Evolutionary conservation across 2,113 vertebrate genomes (phyloP).

Genomic region (Datnioides undecimradiatus): DNA sequence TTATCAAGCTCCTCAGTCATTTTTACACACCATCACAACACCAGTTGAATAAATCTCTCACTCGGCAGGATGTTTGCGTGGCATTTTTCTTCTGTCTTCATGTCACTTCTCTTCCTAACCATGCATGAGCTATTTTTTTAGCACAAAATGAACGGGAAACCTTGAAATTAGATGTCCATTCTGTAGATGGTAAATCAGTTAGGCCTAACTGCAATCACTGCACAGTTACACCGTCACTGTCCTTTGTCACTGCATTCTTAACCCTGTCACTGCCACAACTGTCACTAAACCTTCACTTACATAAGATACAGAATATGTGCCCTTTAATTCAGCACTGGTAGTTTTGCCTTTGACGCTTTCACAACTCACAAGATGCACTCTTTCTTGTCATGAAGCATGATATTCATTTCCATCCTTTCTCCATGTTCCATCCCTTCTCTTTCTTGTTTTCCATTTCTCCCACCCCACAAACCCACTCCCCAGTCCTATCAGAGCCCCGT

Average conservation of each 20-base stretch:
- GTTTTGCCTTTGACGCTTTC: constrained; percentile 54
- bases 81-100: constrained; percentile 58
- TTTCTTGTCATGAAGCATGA: constrained; percentile 77
- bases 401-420: constrained; percentile 84
- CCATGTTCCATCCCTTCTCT: constrained; percentile 81
- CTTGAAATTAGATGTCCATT: not conserved
- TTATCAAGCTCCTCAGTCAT: constrained; percentile 42
- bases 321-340: constrained; percentile 10
- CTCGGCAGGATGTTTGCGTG: constrained; percentile 38
- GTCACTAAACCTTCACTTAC: constrained; percentile 38
- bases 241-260: constrained; percentile 53
- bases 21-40: constrained; percentile 51
- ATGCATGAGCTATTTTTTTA: constrained; percentile 41
- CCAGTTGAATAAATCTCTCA: constrained; percentile 30
- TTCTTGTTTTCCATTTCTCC: constrained; percentile 76
- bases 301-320: constrained; percentile 14
- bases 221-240: constrained; percentile 38
- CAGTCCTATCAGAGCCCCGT: constrained; percentile 90
- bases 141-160: not conserved
- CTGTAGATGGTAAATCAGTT: not conserved
- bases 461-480: constrained; percentile 61
- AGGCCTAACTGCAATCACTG: not conserved
- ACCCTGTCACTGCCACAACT: constrained; percentile 41
- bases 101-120: constrained; percentile 49
- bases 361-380: constrained; percentile 71